These are phyloP conservation scores for Porites rus DNA, from an alignment of 92 coral and sea anemone genomes.

Conservation along the genomic window DNA sequence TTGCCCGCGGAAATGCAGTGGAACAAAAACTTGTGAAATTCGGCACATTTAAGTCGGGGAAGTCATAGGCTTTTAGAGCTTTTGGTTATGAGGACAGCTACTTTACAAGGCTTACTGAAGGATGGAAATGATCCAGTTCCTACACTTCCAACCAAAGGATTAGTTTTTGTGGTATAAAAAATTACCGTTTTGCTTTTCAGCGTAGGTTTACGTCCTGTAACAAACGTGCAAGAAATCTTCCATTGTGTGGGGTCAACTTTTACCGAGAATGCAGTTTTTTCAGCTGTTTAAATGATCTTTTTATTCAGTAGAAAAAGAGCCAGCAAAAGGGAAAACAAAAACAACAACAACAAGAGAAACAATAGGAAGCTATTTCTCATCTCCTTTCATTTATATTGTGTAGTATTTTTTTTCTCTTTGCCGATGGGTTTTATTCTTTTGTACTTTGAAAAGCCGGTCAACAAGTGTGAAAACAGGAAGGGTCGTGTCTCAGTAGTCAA, in stretches of 20 bases:
- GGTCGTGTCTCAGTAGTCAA: too few species aligned
- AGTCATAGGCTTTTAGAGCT: not conserved
- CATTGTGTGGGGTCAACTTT: too few species aligned
- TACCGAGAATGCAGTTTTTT: too few species aligned
- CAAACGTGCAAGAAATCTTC: too few species aligned
- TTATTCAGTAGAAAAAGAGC: too few species aligned
- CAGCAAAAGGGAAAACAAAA: too few species aligned
- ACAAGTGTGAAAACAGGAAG: not conserved
- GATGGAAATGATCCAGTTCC: not conserved
- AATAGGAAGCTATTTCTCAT: not conserved
- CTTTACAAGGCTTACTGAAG: not conserved
- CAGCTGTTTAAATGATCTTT: too few species aligned
- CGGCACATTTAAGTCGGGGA: not conserved
- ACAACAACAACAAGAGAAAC: too few species aligned
- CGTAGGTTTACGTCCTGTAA: not conserved
- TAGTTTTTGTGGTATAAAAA: not conserved
- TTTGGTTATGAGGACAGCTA: not conserved
- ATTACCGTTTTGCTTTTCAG: not conserved
- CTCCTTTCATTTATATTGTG: not conserved
- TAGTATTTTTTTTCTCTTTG: not conserved
- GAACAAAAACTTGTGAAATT: not conserved
- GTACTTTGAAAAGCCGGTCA: not conserved
- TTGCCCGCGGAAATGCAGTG: not conserved
- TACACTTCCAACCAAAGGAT: not conserved
- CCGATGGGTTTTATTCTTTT: not conserved